phyloP scores from a whole-genome alignment of 1,140 invertebrate genomes.

The Drosophila cardini region DNA sequence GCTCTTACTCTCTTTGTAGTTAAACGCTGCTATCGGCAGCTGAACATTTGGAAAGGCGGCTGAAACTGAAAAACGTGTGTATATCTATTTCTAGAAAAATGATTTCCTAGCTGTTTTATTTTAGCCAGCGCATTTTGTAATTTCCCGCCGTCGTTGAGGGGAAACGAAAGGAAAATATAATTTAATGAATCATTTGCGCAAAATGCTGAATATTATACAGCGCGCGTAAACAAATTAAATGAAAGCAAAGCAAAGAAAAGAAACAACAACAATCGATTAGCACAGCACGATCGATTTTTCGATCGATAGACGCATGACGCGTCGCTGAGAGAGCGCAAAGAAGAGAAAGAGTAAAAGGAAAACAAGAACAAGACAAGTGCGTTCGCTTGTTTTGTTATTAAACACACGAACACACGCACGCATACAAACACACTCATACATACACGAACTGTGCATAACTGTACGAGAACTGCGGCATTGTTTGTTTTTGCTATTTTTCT shows the following conservation, averaged over 20 bases:
- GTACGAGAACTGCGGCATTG: slow-evolving; percentile 21
- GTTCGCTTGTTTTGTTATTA: slow-evolving; percentile 58
- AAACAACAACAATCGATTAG: slow-evolving; percentile 36
- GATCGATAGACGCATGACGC: slow-evolving; percentile 35
- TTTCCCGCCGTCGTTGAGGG: slow-evolving; percentile 20
- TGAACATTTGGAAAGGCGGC: slow-evolving; percentile 44
- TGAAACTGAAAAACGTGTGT: slow-evolving; percentile 73
- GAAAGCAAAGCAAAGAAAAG: no score
- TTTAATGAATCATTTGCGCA: slow-evolving; percentile 60
- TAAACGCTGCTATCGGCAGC: slow-evolving; percentile 25
- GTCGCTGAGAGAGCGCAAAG: slow-evolving; percentile 20
- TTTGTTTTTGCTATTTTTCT: slow-evolving; percentile 2
- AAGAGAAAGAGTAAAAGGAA: slow-evolving; percentile 1
- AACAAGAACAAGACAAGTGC: slow-evolving; percentile 43
- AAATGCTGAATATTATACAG: slow-evolving; percentile 11
- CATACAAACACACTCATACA: slow-evolving; percentile 1
- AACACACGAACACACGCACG: slow-evolving; percentile 36
- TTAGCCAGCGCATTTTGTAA: slow-evolving; percentile 43
- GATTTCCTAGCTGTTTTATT: slow-evolving; percentile 50
- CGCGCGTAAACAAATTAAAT: slow-evolving; percentile 65
- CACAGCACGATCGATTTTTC: slow-evolving; percentile 37
- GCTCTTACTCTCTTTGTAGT: background rate
- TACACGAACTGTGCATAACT: slow-evolving; percentile 33
- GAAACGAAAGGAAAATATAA: slow-evolving; percentile 23
- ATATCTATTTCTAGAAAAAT: slow-evolving; percentile 78